Evolutionary conservation across 2,113 vertebrate genomes (phyloP).

Genomic region (Zapus hudsonius): DNA sequence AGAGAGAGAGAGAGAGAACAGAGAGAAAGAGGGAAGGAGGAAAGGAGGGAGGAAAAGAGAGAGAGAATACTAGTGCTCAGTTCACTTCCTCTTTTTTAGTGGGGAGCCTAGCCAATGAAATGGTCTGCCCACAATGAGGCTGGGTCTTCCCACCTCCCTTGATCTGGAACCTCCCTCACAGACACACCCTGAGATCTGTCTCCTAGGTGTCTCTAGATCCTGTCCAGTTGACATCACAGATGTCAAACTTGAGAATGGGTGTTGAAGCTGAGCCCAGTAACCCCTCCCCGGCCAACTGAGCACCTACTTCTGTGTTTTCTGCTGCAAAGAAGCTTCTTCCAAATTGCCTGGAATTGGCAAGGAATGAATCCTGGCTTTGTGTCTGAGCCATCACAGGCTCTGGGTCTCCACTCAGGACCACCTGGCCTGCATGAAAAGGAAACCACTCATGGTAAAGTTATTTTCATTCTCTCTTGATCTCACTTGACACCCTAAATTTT

Average conservation of each 20-base stretch:
- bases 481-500: not conserved
- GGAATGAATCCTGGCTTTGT: not conserved
- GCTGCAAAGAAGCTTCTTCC: not conserved
- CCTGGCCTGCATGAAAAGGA: not conserved
- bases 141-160: no score
- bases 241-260: not conserved
- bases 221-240: no score
- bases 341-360: not conserved
- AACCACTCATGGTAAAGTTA: not conserved
- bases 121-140: no score
- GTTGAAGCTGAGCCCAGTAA: not conserved
- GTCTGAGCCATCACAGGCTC: not conserved
- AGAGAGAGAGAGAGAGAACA: no score
- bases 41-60: no score
- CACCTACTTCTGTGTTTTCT: not conserved
- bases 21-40: no score
- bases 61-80: no score
- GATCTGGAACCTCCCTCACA: no score
- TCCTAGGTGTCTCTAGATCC: no score
- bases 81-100: no score
- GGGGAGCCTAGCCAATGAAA: no score
- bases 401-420: not conserved
- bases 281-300: accelerated
- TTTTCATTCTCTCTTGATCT: not conserved
- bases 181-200: no score